phyloP scores from a whole-genome alignment of 1,140 invertebrate species.

The Panagrolaimus sp. region DNA sequence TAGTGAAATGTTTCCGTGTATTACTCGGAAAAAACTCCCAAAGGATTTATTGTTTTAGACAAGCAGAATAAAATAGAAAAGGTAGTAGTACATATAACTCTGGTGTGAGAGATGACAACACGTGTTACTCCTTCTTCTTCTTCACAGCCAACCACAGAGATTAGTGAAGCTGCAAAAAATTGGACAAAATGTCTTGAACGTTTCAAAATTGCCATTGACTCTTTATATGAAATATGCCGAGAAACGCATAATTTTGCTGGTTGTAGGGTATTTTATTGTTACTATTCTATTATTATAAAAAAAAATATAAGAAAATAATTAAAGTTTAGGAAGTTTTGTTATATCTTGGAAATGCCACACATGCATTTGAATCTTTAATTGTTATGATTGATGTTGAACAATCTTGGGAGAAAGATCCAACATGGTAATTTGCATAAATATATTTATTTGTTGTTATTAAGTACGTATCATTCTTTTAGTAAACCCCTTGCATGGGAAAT shows the following conservation, averaged over 20 bases:
- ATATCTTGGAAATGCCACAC: constrained; percentile 31
- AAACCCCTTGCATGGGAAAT: constrained; percentile 6
- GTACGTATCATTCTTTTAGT: not conserved
- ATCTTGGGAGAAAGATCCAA: constrained; percentile 21
- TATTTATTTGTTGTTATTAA: constrained; percentile 11
- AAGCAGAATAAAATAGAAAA: too few relatives aligned
- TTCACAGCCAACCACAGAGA: not conserved
- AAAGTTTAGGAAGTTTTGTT: constrained; percentile 38
- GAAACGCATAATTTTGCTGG: constrained; percentile 20
- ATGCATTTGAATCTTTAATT: constrained; percentile 37
- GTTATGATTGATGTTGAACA: constrained; percentile 31
- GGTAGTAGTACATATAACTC: too few relatives aligned
- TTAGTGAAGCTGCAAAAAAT: constrained; percentile 24
- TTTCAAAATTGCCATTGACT: constrained; percentile 28
- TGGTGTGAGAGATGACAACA: too few relatives aligned
- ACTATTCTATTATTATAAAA: not conserved
- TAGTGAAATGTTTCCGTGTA: too few relatives aligned
- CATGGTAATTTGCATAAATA: not conserved
- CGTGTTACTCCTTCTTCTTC: too few relatives aligned
- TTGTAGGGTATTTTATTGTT: constrained; percentile 27
- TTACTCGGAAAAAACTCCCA: too few relatives aligned
- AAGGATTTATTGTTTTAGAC: too few relatives aligned
- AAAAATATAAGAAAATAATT: not conserved
- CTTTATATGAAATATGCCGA: constrained; percentile 36
- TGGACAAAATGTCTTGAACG: constrained; percentile 27